Evolutionary conservation across 2,797 vertebrate species (phyloP).

Genomic region (Amblyraja radiata): DNA sequence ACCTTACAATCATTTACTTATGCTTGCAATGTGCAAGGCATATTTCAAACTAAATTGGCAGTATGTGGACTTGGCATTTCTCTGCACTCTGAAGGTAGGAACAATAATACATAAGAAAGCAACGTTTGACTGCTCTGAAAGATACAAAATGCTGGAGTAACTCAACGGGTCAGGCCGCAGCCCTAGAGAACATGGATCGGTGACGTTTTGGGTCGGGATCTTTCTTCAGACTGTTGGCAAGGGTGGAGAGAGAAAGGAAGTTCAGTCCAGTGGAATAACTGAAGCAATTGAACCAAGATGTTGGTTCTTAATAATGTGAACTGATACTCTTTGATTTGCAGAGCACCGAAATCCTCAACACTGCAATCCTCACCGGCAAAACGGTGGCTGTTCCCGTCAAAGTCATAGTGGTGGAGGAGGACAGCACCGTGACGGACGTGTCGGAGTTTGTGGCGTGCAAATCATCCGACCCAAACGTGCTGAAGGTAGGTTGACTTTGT

Average conservation of each 20-base stretch:
- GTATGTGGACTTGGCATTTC: background rate
- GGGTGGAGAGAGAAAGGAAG: too few species aligned
- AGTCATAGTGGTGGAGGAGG: slow-evolving; percentile 60
- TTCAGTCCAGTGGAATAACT: slow-evolving; percentile 27
- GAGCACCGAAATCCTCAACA: slow-evolving; percentile 65
- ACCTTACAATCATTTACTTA: too few species aligned
- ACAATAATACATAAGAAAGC: slow-evolving; percentile 37
- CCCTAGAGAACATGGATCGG: too few species aligned
- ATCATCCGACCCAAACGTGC: slow-evolving; percentile 59
- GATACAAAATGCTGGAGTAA: too few species aligned
- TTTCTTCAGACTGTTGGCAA: too few species aligned
- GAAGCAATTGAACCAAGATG: background rate
- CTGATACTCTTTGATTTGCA: slow-evolving; percentile 40
- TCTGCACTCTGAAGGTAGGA: slow-evolving; percentile 40
- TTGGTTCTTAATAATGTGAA: background rate
- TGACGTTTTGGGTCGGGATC: too few species aligned
- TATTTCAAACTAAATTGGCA: background rate
- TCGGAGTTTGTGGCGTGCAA: slow-evolving; percentile 55
- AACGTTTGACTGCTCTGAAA: slow-evolving; percentile 28
- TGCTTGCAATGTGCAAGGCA: background rate
- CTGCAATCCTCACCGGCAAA: slow-evolving; percentile 62
- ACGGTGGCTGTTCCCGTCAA: slow-evolving; percentile 57
- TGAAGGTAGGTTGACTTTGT: slow-evolving; percentile 55
- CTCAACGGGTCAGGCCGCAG: too few species aligned
- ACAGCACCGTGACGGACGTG: slow-evolving; percentile 58